Conservation (phyloP, 2,113 vertebrate species). For the Rhinichthys klamathensis region DNA sequence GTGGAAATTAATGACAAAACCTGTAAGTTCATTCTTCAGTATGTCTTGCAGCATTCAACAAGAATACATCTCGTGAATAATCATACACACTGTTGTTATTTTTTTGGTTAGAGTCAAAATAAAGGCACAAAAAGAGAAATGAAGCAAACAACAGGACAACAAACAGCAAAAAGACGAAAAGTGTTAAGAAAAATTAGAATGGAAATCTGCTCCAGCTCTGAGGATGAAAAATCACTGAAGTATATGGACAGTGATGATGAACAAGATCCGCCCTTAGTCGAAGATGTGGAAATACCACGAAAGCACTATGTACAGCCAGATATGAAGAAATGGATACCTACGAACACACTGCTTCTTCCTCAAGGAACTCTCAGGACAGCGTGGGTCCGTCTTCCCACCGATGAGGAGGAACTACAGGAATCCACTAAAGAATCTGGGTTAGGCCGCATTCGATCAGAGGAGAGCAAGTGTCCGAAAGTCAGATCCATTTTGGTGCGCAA, state of each 20-base stretch:
- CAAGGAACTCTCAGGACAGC: background rate
- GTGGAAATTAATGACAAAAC: slow-evolving; percentile 76
- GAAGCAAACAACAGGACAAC: background rate
- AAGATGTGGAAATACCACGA: background rate
- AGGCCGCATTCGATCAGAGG: background rate
- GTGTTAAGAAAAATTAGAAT: slow-evolving; percentile 10
- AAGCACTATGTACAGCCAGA: slow-evolving; percentile 58
- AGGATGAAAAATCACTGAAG: slow-evolving; percentile 46
- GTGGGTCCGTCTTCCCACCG: slow-evolving; percentile 22
- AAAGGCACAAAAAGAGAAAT: background rate
- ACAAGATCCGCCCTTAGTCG: background rate
- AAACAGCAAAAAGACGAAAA: slow-evolving; percentile 29
- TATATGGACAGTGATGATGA: slow-evolving; percentile 67
- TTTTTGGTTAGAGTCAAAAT: background rate
- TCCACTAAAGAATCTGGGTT: background rate
- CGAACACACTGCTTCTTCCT: background rate
- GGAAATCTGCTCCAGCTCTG: background rate
- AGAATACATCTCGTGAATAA: background rate
- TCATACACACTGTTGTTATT: background rate
- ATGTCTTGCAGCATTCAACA: background rate
- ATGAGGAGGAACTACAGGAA: background rate
- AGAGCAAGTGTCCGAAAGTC: accelerated
- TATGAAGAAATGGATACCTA: slow-evolving; percentile 82
- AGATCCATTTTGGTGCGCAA: slow-evolving; percentile 2
- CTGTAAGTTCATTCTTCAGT: slow-evolving; percentile 32